Evolutionary conservation across 2,888 invertebrate species (phyloP), one percentile per base, ranked within the genome.

Genomic region (Drosophila putrida): DNA sequence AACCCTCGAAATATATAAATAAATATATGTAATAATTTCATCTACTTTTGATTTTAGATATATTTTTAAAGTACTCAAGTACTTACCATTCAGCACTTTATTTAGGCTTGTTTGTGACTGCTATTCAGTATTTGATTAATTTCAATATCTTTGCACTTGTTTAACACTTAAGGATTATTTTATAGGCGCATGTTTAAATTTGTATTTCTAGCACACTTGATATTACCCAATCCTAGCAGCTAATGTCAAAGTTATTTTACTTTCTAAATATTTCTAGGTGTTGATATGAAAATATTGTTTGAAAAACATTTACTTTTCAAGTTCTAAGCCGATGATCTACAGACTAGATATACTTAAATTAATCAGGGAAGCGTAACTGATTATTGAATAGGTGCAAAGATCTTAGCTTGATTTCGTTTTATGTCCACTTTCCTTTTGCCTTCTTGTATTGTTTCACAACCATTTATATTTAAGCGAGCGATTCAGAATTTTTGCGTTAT

Each of bases 381-480:
- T 57, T 41, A 66, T 46, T 28, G 28, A 39, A n/a, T 58, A 55
- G 51, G 25, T 50, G 43, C 57, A 54, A 20, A 44, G 53, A 50
- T 43, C n/a, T 20, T 51, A 33, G 20, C 0, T 50, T 43, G 5
- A 10, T 28, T 11, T 49, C 43, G 27, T 41, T 15, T 11, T 6
- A 35, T 35, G 31, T 27, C 10, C 43, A 44, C 55, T 57, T 49
- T 47, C 13, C 15, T 36, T 54, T 51, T 47, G 41, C 44, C 6
- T 25, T 47, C 36, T 31, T 61, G 25, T 55, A 36, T 39, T 55
- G 35, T 43, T 90, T 91, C 91, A 91, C 91, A 91, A 91, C 91
- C 91, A 65, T 90, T 87, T 74, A 82, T 78, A 85, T 90, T 92
- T 90, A 91, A 91, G 91, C 92, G 91, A 91, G 91, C 91, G 91